Base-by-base conservation (phyloP, 2,113 vertebrate species). In the Hippocampus abdominalis region DNA sequence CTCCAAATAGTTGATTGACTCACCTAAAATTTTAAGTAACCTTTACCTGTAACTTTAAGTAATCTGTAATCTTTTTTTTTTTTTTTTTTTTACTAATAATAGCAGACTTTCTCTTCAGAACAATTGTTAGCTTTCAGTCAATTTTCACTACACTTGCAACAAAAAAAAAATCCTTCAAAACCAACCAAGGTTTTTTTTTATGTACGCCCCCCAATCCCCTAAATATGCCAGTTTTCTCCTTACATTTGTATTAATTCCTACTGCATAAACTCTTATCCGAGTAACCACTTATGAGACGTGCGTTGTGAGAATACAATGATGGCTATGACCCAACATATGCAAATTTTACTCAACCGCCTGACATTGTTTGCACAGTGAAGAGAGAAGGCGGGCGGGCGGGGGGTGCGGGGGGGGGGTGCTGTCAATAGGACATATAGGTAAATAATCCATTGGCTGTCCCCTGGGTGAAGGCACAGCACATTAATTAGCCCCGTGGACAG, bases 401-500 rank as follows among this genome's bases (percentile, higher is more conserved):
- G n/a, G n/a, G n/a, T n/a, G n/a, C n/a, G 18, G 53, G 63, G 59
- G 78, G 84, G 78, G 82, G 73, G 81, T 72, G 76, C 70, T 86
- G 86, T 85, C 89, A 85, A 81, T 84, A 87, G 88, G 78, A 87
- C 82, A 88, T 90, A 88, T 85, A 88, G 86, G 83, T 87, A 91
- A 91, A 91, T 90, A 89, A 92, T 90, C 88, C 86, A 88, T 87
- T 72, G 83, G 71, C 77, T 81, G 71, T 89, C 87, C 81, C 88
- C 44, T 69, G 85, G 79, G 91, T 79, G 70, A 81, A 76, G 77
- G 78, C 87, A 84, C 83, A 89, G 81, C 89, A 86, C 80, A 90
- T 90, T 92, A 92, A 93, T 93, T 92, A 91, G 89, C 84, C 89
- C 90, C 85, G 64, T 85, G 87, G 89, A 89, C 87, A 64, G 71